Evolutionary conservation across 2,888 invertebrate genomes (phyloP), one percentile per base, ranked within the genome.

Genomic region (Scaptomyza reducta): DNA sequence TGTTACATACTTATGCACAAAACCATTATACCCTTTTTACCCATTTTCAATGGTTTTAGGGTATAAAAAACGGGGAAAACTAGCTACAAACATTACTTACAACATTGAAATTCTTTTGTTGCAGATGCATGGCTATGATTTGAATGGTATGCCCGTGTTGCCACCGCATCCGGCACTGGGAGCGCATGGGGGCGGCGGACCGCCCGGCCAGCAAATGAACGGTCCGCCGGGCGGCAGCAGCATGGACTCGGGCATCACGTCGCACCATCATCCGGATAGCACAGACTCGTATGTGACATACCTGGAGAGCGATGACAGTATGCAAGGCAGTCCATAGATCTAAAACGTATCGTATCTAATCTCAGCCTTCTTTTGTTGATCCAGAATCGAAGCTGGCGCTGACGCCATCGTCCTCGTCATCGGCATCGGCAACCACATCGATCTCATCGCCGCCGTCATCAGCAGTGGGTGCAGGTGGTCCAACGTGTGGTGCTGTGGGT

Each of bases 121-220:
- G 6, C 93, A 97, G 97, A 97, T 97, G 97, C 97, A 97, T 89
- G 97, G 97, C 66, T 97, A 97, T 90, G 97, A 97, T 90, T 93
- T 97, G 70, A 93, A 93, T 65, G 93, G 93, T 44, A 92, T 93
- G 89, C 93, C 93, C 46, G 92, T 93, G 42, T 78, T 90, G 76
- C 90, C 90, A 42, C 87, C 89, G 25, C 90, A 90, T 68, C 88
- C 82, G 64, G 75, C 74, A 6, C 93, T 93, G 42, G 93, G 92
- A 77, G 94, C 94, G 31, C 87, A 86, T 49, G 93, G 93, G 65
- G 93, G 94, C 9, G 93, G 46, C 7, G 46, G 46, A 47, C 29
- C 94, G 33, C 90, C 87, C 57, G 89, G 89, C 2, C 90, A 90
- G 60, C 94, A 94, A 57, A 93, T 94, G 72, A 93, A 94, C 29